A percentile compares a stretch with the other conserved stretches of the same genome.
Evolutionary conservation across 2,888 invertebrate species (phyloP).

Genomic region (Daptonema setosum): DNA sequence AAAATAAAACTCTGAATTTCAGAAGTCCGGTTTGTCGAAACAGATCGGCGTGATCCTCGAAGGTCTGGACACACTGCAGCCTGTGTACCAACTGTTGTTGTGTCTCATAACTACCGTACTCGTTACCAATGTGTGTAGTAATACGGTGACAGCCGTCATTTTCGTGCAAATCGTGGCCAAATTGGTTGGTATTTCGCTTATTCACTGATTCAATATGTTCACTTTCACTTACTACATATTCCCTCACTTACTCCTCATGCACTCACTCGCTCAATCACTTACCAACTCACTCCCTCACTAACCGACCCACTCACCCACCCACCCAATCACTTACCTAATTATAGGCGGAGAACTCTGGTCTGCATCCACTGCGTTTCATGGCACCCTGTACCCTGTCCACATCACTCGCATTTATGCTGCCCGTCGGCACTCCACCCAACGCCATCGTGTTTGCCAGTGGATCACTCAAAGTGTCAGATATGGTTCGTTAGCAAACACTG

Average conservation of each 20-base stretch:
- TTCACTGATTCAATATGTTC: too few species aligned
- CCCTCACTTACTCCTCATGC: too few species aligned
- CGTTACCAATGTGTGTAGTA: conserved; percentile 68
- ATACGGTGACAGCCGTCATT: conserved; percentile 70
- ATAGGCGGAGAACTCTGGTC: conserved; percentile 14
- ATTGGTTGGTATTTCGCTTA: conserved; percentile 28
- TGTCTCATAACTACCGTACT: conserved; percentile 54
- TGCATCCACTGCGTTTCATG: conserved; percentile 62
- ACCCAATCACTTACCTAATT: background rate
- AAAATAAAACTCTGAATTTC: too few species aligned
- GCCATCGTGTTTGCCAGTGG: conserved; percentile 55
- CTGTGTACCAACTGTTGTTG: conserved; percentile 46
- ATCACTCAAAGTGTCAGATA: conserved; percentile 27
- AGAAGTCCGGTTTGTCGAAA: conserved; percentile 47
- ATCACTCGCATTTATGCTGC: conserved; percentile 70
- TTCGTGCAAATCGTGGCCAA: conserved; percentile 60
- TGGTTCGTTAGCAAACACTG: conserved; percentile 21
- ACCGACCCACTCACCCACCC: background rate
- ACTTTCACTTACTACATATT: too few species aligned
- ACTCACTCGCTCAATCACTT: background rate
- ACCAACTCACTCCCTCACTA: background rate
- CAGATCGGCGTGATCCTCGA: conserved; percentile 50
- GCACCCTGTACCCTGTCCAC: conserved; percentile 65
- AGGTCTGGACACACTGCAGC: conserved; percentile 43
- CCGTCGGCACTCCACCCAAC: conserved; percentile 75